Base-by-base conservation (phyloP, 2,888 invertebrate species). In the Agrotis ipsilon region DNA sequence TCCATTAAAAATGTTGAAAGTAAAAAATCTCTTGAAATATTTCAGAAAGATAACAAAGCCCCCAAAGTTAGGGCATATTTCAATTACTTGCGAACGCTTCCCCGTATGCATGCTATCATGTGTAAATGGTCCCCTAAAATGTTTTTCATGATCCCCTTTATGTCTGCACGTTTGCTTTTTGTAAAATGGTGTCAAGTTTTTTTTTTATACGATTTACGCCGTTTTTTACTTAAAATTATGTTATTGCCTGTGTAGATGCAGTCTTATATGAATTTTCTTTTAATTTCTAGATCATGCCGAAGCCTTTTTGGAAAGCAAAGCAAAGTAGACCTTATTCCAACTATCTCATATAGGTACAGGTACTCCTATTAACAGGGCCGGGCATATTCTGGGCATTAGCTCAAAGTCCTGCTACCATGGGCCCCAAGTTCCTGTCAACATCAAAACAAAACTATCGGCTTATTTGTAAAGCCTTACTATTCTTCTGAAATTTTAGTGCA, bases 41-140 rank as follows among this genome's bases (percentile, higher is more conserved):
- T 71, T 24, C 45, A 62, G 51, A 59, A 54, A 69, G 69, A 61
- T 74, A 70, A 77, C 65, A 62, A 72, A 72, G 66, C 68, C 48
- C 48, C 24, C 51, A 51, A 71, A 80, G 58, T 77, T 59, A 73
- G 27, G 75, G 67, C 75, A 78, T 80, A 80, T 82, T 82, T 80
- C 82, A 82, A 82, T 80, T 80, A 82, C 75, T 71, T 72, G 4
- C 46, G 60, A 61, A 73, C 62, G 59, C 72, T 65, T 66, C 45
- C 68, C 52, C 64, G 63, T 72, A 59, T 72, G 69, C 46, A 74
- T 27, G 71, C 57, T 71, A 69, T 72, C 73, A 68, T 68, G 68
- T 74, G 72, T 59, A 54, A 80, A 82, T 72, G 61, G 67, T 54
- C 58, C 63, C 49, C 57, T 39, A 62, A 77, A 74, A 82, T 72